Evolutionary conservation across 2,113 vertebrate genomes (phyloP), one percentile per base, ranked within the genome.

Genomic region (Tetrax tetrax): DNA sequence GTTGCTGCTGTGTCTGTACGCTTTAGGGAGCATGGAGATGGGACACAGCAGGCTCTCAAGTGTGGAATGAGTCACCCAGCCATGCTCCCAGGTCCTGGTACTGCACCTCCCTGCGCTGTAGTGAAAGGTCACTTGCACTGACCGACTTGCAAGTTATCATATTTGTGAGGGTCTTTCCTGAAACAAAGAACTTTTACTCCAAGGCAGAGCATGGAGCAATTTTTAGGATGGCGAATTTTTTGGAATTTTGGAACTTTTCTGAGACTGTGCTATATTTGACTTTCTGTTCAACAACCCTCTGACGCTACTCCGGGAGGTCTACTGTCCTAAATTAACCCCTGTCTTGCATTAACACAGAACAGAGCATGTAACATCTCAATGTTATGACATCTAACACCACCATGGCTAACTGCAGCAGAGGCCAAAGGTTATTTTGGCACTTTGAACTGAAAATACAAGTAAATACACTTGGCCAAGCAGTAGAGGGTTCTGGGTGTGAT

Each of bases 131-230:
- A 81, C n/a, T 13, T 6, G 9, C 7, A 54, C 16, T 17, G 18
- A 29, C 10, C 0, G 0, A 19, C 25, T 43, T 53, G 31, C 6
- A 89, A 41, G 10, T 63, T 74, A 28, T 2, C 4, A 0, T 65
- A 61, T 72, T 81, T 0, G 0, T 51, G 47, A 47, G 1, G 1
- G 9, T 11, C 25, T 89, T 70, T 61, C 41, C 59, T 41, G 33
- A 33, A 87, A 87, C 5, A 47, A 72, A 29, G 10, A 38, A 7
- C n/a, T 72, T 80, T 43, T 57, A 27, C 12, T 47, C 47, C 7
- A 21, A 56, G 29, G 59, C 19, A 75, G 57, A 75, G 5, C 12
- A 16, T 51, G 4, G 28, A 66, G 9, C 15, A 20, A 23, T 45
- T 83, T 61, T 72, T 53, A 74, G 50, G 56, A 50, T 8, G 31